These are phyloP conservation scores for Acronicta alni DNA, from an alignment of 2,888 invertebrate genomes.

Conservation along the genomic window DNA sequence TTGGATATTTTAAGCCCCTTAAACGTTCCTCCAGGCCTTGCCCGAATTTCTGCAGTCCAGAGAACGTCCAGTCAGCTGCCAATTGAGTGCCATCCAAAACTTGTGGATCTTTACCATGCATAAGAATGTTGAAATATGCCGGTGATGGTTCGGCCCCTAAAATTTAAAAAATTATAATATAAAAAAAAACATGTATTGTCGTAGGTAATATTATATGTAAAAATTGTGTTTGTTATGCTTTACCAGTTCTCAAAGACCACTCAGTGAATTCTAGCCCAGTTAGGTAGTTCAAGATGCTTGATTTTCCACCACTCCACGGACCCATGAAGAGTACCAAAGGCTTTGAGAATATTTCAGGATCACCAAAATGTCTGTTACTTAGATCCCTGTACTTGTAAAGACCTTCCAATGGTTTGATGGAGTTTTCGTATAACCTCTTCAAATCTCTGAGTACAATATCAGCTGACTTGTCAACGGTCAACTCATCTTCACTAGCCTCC, in stretches of 20 bases:
- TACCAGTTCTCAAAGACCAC: slow-evolving; percentile 96
- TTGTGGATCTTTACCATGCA: slow-evolving; percentile 96
- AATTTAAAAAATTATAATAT: slow-evolving; percentile 3
- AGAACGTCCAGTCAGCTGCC: slow-evolving; percentile 98
- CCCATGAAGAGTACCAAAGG: slow-evolving; percentile 98
- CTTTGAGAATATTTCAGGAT: slow-evolving; percentile 98
- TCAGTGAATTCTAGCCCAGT: slow-evolving; percentile 95
- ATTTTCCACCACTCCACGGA: slow-evolving; percentile 99
- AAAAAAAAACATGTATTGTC: not conserved
- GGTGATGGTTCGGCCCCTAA: slow-evolving; percentile 98
- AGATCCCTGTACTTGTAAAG: slow-evolving; percentile 97
- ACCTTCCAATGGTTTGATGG: slow-evolving; percentile 97
- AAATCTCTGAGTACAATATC: slow-evolving; percentile 95
- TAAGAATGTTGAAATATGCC: slow-evolving; percentile 97
- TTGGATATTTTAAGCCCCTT: slow-evolving; percentile 94
- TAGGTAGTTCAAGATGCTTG: slow-evolving; percentile 97
- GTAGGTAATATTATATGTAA: not conserved
- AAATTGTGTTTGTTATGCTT: slow-evolving; percentile 8
- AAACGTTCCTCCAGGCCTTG: slow-evolving; percentile 97
- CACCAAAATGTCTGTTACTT: slow-evolving; percentile 97
- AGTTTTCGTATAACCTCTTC: slow-evolving; percentile 95
- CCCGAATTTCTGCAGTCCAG: slow-evolving; percentile 98
- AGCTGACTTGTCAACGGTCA: slow-evolving; percentile 92
- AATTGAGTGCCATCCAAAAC: slow-evolving; percentile 97
- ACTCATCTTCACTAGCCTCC: slow-evolving; percentile 92